Percentiles rank a stretch among this genome's conserved stretches.
Evolutionary conservation across 1,140 invertebrate genomes (phyloP).

Genomic region (Papilio polytes): DNA sequence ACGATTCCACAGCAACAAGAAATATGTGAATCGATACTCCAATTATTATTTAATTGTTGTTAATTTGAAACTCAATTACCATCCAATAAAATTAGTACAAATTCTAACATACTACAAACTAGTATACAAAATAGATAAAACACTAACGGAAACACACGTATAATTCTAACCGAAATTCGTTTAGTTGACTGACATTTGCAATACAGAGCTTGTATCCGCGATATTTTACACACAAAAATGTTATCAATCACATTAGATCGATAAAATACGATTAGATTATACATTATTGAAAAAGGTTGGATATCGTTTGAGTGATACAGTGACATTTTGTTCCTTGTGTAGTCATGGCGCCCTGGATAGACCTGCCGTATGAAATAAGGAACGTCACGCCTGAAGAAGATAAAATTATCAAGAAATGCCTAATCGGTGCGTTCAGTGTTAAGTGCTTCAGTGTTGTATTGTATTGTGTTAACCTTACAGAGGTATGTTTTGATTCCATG

Average conservation of each 20-base stretch:
- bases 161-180: not conserved
- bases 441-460: slow-evolving; percentile 43
- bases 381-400: slow-evolving; percentile 67
- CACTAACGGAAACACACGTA: not conserved
- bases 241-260: slow-evolving; percentile 38
- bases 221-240: slow-evolving; percentile 29
- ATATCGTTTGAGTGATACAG: slow-evolving; percentile 32
- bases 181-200: not conserved
- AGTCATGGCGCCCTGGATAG: slow-evolving; percentile 56
- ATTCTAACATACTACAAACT: not conserved
- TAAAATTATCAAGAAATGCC: slow-evolving; percentile 70
- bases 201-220: not conserved
- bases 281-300: slow-evolving; percentile 34
- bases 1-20: not conserved
- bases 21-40: not conserved
- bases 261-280: slow-evolving; percentile 39
- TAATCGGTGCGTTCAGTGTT: slow-evolving; percentile 61
- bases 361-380: slow-evolving; percentile 66
- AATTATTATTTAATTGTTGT: slow-evolving; percentile 27
- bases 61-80: slow-evolving; percentile 10
- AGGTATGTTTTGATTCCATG: slow-evolving; percentile 19
- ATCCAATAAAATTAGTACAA: not conserved
- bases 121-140: not conserved
- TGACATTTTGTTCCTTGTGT: slow-evolving; percentile 29
- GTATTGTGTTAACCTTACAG: slow-evolving; percentile 42